These are phyloP conservation scores for Sipha maydis DNA, from an alignment of 2,888 invertebrate species.

Conservation along the genomic window DNA sequence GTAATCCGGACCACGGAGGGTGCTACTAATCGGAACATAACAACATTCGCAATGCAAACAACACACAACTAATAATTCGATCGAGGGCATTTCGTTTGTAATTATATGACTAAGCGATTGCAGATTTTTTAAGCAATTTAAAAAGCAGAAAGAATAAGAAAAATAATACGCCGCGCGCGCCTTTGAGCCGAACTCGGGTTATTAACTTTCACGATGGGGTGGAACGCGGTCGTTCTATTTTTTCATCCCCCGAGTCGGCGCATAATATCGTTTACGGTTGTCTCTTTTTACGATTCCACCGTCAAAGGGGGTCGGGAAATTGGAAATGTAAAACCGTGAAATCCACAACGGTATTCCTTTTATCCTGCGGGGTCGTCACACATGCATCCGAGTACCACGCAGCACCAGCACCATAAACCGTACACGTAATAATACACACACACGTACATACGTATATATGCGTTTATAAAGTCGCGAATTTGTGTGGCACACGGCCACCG, in stretches of 20 bases:
- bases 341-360: conserved; percentile 61
- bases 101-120: conserved; percentile 34
- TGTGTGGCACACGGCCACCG: conserved; percentile 20
- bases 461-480: conserved; percentile 21
- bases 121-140: conserved; percentile 48
- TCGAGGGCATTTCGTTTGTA: conserved; percentile 26
- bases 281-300: conserved; percentile 59
- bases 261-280: conserved; percentile 61
- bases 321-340: conserved; percentile 62
- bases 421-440: background rate
- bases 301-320: conserved; percentile 54
- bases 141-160: conserved; percentile 2
- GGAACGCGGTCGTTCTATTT: conserved; percentile 38
- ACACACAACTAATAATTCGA: background rate
- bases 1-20: background rate
- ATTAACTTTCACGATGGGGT: conserved; percentile 54
- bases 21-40: conserved; percentile 9
- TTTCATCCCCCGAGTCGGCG: conserved; percentile 46
- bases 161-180: background rate
- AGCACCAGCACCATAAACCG: background rate
- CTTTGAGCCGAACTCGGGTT: conserved; percentile 41
- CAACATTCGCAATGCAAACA: conserved; percentile 8
- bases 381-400: background rate
- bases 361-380: conserved; percentile 62
- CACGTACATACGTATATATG: conserved; percentile 5